Evolutionary conservation across 2,888 invertebrate species (phyloP).

Genomic region (Mesoligia furuncula): DNA sequence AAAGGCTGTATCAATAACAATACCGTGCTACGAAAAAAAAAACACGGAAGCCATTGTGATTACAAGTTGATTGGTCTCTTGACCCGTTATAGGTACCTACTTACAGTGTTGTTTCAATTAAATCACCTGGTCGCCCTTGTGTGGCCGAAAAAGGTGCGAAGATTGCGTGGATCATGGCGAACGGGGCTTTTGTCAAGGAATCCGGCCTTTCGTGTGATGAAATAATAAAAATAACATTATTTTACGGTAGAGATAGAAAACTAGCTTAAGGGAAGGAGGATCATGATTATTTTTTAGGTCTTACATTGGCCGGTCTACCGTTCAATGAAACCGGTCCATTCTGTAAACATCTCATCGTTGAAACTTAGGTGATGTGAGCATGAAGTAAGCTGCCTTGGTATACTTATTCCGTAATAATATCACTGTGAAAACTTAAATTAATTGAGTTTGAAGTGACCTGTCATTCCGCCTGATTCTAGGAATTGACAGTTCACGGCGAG

Average conservation of each 20-base stretch:
- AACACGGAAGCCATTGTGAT: slow-evolving; percentile 58
- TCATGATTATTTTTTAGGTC: no score
- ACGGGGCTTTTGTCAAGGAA: slow-evolving; percentile 15
- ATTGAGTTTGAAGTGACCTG: background rate
- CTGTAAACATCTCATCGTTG: background rate
- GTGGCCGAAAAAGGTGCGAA: slow-evolving; percentile 48
- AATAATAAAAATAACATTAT: slow-evolving; percentile 3
- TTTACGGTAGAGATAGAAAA: background rate
- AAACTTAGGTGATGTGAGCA: background rate
- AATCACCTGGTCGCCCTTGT: slow-evolving; percentile 57
- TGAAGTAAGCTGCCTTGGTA: no score
- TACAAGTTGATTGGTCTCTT: slow-evolving; percentile 46
- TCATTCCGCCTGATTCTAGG: background rate
- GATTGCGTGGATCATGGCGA: slow-evolving; percentile 51
- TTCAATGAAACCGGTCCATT: no score
- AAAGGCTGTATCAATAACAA: slow-evolving; percentile 34
- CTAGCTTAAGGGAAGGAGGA: no score
- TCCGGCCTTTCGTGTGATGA: slow-evolving; percentile 15
- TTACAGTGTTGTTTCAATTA: slow-evolving; percentile 31
- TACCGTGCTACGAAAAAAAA: slow-evolving; percentile 23
- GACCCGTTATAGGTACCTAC: slow-evolving; percentile 11
- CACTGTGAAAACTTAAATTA: background rate
- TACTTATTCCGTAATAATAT: background rate
- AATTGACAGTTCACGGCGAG: background rate
- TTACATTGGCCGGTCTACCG: background rate